These are phyloP conservation scores for Sisyra terminalis DNA, from an alignment of 2,888 invertebrate genomes.

Conservation along the genomic window DNA sequence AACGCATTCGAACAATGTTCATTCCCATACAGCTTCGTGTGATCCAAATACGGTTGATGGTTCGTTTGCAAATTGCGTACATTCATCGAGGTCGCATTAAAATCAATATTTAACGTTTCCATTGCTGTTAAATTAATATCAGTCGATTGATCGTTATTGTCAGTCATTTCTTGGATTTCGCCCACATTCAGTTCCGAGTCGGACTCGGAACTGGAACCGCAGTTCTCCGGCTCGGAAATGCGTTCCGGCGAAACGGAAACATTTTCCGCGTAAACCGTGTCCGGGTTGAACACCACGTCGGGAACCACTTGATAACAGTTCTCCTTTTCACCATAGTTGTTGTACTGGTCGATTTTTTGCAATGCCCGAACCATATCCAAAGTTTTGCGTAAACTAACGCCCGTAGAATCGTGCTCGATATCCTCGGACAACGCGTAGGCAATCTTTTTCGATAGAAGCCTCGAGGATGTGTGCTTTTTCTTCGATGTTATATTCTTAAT, in stretches of 20 bases:
- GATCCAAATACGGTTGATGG: neutral
- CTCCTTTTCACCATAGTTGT: constrained; percentile 10
- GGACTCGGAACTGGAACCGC: constrained; percentile 6
- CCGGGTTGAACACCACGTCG: constrained; percentile 10
- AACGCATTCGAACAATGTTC: neutral
- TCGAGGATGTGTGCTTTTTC: constrained; percentile 14
- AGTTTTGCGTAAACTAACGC: constrained; percentile 2
- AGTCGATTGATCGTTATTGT: neutral
- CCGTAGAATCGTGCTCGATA: constrained; percentile 20
- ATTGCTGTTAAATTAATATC: constrained; percentile 5
- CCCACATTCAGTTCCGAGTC: constrained; percentile 6
- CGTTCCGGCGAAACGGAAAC: constrained; percentile 10
- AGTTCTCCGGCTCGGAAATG: constrained; percentile 3
- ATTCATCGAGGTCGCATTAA: neutral
- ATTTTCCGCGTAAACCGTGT: constrained; percentile 6
- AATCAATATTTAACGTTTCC: constrained; percentile 7
- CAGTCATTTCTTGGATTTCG: neutral
- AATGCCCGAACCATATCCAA: constrained; percentile 8
- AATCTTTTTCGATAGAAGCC: constrained; percentile 12
- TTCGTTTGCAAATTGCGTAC: neutral
- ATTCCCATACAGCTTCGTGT: neutral
- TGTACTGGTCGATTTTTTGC: constrained; percentile 3
- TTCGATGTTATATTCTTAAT: constrained; percentile 5
- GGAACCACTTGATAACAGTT: constrained; percentile 11
- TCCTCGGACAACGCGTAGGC: constrained; percentile 18